Evolutionary conservation across 1,140 invertebrate genomes (phyloP).

Genomic region (Papilio machaon): DNA sequence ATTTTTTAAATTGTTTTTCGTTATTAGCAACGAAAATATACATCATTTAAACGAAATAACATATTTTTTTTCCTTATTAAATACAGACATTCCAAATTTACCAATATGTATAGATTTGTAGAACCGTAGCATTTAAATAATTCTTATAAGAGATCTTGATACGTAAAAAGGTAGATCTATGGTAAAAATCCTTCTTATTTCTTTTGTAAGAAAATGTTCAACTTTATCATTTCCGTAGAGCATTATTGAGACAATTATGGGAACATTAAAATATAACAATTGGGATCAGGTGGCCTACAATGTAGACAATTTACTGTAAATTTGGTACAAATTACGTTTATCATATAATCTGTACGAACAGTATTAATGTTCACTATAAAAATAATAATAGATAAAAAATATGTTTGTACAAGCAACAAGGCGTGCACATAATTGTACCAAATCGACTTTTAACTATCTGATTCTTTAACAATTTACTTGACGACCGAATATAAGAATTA

Average conservation of each 20-base stretch:
- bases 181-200: too few relatives aligned
- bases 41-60: too few relatives aligned
- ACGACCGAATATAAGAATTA: background rate
- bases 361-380: slow-evolving; percentile 6
- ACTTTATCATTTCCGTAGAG: too few relatives aligned
- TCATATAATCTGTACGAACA: background rate
- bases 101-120: too few relatives aligned
- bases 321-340: background rate
- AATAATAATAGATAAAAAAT: slow-evolving; percentile 35
- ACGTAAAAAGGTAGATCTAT: too few relatives aligned
- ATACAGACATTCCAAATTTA: too few relatives aligned
- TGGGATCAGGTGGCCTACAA: background rate
- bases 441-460: slow-evolving; percentile 57
- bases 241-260: too few relatives aligned
- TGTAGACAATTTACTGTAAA: background rate
- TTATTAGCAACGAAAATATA: too few relatives aligned
- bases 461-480: slow-evolving; percentile 37
- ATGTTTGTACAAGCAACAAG: slow-evolving; percentile 51
- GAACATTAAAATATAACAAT: background rate
- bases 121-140: too few relatives aligned
- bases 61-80: too few relatives aligned
- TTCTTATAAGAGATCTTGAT: background rate
- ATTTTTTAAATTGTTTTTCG: too few relatives aligned
- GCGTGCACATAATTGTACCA: slow-evolving; percentile 54
- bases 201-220: too few relatives aligned